Evolutionary conservation across 2,797 vertebrate genomes (phyloP).

Genomic region (Spondyliosoma cantharus): DNA sequence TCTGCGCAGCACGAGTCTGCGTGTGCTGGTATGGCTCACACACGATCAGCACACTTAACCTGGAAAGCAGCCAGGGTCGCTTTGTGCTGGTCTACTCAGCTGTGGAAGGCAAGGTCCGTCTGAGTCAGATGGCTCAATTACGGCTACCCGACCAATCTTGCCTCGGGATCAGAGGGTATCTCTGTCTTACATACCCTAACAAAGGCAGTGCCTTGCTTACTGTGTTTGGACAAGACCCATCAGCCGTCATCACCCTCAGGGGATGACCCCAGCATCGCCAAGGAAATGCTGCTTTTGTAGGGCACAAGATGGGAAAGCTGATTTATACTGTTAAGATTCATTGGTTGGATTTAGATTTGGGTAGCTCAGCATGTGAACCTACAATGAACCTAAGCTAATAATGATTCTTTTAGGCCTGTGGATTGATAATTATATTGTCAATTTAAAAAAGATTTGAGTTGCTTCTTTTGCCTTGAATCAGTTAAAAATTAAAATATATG

Average conservation of each 20-base stretch:
- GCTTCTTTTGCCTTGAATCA: neutral
- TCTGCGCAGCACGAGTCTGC: slow-evolving; percentile 53
- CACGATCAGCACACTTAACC: slow-evolving; percentile 58
- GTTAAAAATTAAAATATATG: neutral
- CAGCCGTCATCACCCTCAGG: slow-evolving; percentile 41
- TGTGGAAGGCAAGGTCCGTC: slow-evolving; percentile 67
- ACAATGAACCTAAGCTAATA: neutral
- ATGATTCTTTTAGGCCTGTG: neutral
- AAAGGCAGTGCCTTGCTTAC: slow-evolving; percentile 34
- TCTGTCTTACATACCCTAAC: slow-evolving; percentile 51
- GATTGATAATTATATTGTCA: neutral
- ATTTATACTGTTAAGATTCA: slow-evolving; percentile 6
- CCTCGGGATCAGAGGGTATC: slow-evolving; percentile 55
- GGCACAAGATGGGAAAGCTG: slow-evolving; percentile 13
- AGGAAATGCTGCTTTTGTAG: slow-evolving; percentile 32
- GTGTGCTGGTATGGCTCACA: slow-evolving; percentile 52
- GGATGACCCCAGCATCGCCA: slow-evolving; percentile 37
- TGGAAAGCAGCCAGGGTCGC: slow-evolving; percentile 71
- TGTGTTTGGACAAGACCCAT: slow-evolving; percentile 63
- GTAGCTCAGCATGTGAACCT: neutral
- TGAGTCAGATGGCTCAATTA: slow-evolving; percentile 75
- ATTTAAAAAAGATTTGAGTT: neutral
- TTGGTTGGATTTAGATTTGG: neutral
- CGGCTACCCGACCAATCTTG: slow-evolving; percentile 35
- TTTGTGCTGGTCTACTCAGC: slow-evolving; percentile 75